These are phyloP conservation scores for Mongoloraphidia duomilia DNA, from an alignment of 2,888 invertebrate genomes.

Conservation along the genomic window DNA sequence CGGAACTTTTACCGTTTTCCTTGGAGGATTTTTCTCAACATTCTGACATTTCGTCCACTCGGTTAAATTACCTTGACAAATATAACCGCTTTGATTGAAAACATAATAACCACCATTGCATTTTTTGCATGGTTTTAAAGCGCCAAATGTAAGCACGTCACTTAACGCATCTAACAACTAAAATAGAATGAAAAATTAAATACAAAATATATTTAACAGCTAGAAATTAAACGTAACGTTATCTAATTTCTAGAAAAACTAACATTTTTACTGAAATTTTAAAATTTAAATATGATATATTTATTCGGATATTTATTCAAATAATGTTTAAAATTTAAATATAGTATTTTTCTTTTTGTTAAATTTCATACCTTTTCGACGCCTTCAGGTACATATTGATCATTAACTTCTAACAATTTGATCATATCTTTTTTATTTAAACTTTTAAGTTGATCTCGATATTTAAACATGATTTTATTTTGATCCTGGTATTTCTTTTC, in stretches of 20 bases:
- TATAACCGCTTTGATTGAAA: constrained; percentile 60
- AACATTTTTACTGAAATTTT: too few species aligned
- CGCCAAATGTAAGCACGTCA: constrained; percentile 83
- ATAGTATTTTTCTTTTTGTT: background rate
- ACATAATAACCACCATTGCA: constrained; percentile 63
- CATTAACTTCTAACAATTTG: constrained; percentile 53
- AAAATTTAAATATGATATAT: too few species aligned
- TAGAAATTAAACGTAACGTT: background rate
- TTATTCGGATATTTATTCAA: too few species aligned
- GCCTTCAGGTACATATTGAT: constrained; percentile 52
- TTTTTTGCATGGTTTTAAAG: constrained; percentile 57
- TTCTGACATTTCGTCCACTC: constrained; percentile 85
- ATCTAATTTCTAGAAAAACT: background rate
- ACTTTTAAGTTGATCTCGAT: constrained; percentile 45
- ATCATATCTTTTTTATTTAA: constrained; percentile 47
- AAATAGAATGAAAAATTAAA: constrained; percentile 17
- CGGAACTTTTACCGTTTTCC: constrained; percentile 57
- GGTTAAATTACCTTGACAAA: constrained; percentile 56
- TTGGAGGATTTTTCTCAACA: constrained; percentile 53
- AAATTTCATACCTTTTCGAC: constrained; percentile 42
- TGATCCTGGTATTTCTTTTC: constrained; percentile 55
- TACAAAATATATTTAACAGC: background rate
- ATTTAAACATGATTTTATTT: constrained; percentile 50
- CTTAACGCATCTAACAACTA: constrained; percentile 63
- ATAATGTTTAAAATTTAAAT: too few species aligned